These are phyloP conservation scores for Hirtodrosophila confusa DNA, from an alignment of 2,888 invertebrate genomes.

Conservation along the genomic window DNA sequence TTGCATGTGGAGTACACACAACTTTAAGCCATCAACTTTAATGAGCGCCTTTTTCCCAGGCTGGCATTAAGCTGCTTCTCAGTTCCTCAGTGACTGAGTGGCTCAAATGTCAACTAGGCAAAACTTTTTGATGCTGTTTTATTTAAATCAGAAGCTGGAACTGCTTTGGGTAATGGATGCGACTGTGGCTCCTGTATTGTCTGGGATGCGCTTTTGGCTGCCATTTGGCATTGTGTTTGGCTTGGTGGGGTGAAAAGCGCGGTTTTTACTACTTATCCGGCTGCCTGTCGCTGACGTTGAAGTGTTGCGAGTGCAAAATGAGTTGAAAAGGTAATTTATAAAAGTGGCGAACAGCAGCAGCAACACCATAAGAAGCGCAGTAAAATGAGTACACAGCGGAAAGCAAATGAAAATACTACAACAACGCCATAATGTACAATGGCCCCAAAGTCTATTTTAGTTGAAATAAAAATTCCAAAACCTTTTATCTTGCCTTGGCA, in stretches of 20 bases:
- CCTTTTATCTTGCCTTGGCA: too few relatives aligned
- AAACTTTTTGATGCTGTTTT: constrained; percentile 43
- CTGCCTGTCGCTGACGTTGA: constrained; percentile 41
- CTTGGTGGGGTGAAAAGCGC: background rate
- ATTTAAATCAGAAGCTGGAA: constrained; percentile 45
- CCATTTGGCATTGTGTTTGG: constrained; percentile 43
- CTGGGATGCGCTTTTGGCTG: constrained; percentile 44
- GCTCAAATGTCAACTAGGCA: constrained; percentile 52
- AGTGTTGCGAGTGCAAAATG: constrained; percentile 54
- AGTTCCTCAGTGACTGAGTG: background rate
- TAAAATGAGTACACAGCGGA: constrained; percentile 3
- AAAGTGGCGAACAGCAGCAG: constrained; percentile 36
- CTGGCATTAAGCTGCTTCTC: background rate
- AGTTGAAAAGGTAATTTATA: constrained; percentile 68
- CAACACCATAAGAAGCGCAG: constrained; percentile 6
- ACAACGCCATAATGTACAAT: constrained; percentile 2
- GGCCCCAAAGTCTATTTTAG: background rate
- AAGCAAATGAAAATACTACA: constrained; percentile 5
- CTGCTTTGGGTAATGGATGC: constrained; percentile 6
- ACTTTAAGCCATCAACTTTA: constrained; percentile 61
- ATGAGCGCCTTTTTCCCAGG: constrained; percentile 33
- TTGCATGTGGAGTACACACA: constrained; percentile 20
- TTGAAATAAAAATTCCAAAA: background rate
- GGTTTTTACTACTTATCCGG: constrained; percentile 8
- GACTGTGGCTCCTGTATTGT: constrained; percentile 21